Percentiles rank a stretch among this genome's conserved stretches.
Evolutionary conservation across 2,797 vertebrate genomes (phyloP).

Genomic region (Pteronotus mesoamericanus): DNA sequence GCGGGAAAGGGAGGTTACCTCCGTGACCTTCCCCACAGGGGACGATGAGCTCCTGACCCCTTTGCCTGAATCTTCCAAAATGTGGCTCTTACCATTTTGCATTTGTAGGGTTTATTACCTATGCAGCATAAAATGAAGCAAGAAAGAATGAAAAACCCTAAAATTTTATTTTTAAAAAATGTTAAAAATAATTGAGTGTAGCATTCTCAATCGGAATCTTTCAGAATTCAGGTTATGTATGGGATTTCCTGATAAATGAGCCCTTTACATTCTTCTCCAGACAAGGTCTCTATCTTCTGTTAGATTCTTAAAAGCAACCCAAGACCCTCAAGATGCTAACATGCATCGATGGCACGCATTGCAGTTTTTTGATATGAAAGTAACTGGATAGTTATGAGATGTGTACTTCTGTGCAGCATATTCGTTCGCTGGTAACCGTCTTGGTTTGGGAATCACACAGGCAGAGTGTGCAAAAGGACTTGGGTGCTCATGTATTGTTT

Average conservation of each 20-base stretch:
- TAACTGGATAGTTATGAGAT: background rate
- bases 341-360: background rate
- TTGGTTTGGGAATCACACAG: background rate
- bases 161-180: background rate
- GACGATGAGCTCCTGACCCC: rapidly evolving
- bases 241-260: background rate
- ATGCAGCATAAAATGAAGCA: background rate
- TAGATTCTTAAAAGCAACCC: background rate
- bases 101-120: background rate
- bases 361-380: background rate
- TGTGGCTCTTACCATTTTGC: background rate
- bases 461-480: background rate
- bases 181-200: background rate
- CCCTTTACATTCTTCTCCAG: background rate
- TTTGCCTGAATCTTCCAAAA: background rate
- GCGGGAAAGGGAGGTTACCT: background rate
- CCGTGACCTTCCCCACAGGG: background rate
- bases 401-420: background rate
- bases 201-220: background rate
- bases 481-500: background rate
- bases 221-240: background rate
- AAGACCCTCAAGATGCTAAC: background rate
- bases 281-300: background rate
- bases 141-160: background rate
- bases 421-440: background rate